phyloP scores from a whole-genome alignment of 2,113 vertebrate genomes.

The Pipra filicauda region DNA sequence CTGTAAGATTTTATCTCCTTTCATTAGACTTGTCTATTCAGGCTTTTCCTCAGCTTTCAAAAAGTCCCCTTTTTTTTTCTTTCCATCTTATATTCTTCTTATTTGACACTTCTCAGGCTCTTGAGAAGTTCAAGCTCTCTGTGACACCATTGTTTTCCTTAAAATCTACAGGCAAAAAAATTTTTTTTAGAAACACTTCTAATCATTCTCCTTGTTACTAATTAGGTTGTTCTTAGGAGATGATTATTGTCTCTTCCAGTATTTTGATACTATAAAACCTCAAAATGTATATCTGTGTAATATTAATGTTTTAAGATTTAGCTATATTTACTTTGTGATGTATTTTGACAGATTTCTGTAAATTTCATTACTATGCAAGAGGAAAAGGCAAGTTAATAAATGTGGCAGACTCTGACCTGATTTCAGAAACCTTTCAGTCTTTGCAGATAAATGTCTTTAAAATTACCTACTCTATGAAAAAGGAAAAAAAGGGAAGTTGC shows the following conservation, averaged over 20 bases:
- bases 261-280: neutral
- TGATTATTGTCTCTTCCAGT: neutral
- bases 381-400: neutral
- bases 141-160: constrained; percentile 21
- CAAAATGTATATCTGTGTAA: neutral
- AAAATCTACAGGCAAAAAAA: constrained; percentile 4
- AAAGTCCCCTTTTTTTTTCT: neutral
- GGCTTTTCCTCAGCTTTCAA: neutral
- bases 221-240: constrained; percentile 38
- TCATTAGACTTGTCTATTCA: neutral
- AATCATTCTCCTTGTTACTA: neutral
- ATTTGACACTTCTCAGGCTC: neutral
- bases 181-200: neutral
- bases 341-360: neutral
- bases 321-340: neutral
- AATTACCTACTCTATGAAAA: neutral
- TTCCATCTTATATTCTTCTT: neutral
- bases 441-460: neutral
- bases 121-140: neutral
- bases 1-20: constrained; percentile 36
- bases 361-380: neutral
- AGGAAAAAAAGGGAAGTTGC: neutral
- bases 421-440: neutral
- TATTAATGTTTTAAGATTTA: neutral
- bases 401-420: neutral